These are phyloP conservation scores for Parnassius apollo DNA, from an alignment of 2,888 invertebrate genomes.

Conservation along the genomic window DNA sequence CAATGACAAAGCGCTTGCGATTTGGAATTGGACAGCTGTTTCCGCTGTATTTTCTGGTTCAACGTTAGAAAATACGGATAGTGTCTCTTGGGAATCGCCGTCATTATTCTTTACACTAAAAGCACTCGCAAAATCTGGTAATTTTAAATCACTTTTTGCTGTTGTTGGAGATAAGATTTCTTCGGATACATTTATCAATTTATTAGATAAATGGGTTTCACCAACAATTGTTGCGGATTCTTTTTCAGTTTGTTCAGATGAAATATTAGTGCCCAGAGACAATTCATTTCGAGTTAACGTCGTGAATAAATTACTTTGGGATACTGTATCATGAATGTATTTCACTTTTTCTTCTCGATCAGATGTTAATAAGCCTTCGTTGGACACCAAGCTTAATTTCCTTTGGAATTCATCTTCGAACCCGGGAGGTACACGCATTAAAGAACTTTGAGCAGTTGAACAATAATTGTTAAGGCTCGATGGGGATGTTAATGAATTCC, in stretches of 20 bases:
- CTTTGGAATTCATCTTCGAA: slow-evolving; percentile 62
- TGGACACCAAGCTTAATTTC: slow-evolving; percentile 36
- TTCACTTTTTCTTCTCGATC: slow-evolving; percentile 32
- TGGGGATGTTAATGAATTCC: slow-evolving; percentile 53
- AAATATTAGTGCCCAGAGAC: slow-evolving; percentile 9
- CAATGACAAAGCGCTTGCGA: slow-evolving; percentile 31
- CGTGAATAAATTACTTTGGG: slow-evolving; percentile 44
- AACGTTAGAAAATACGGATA: neutral
- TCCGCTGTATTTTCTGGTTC: slow-evolving; percentile 9
- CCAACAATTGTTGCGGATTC: slow-evolving; percentile 9
- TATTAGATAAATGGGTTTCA: neutral
- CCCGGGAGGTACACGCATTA: slow-evolving; percentile 59
- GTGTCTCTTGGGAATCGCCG: slow-evolving; percentile 14
- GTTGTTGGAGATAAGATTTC: slow-evolving; percentile 2
- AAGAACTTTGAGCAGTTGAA: slow-evolving; percentile 31
- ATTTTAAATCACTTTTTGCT: slow-evolving; percentile 8
- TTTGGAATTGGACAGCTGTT: slow-evolving; percentile 23
- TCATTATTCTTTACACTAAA: slow-evolving; percentile 16
- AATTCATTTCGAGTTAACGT: slow-evolving; percentile 35
- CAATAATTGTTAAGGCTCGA: slow-evolving; percentile 31
- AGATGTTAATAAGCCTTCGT: slow-evolving; percentile 31
- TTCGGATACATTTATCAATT: neutral
- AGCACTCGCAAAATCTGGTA: slow-evolving; percentile 28
- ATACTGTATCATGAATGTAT: slow-evolving; percentile 48
- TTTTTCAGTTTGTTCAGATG: slow-evolving; percentile 27